Evolutionary conservation across 2,888 invertebrate genomes (phyloP).

Genomic region (Zhuqinia jingwanae): DNA sequence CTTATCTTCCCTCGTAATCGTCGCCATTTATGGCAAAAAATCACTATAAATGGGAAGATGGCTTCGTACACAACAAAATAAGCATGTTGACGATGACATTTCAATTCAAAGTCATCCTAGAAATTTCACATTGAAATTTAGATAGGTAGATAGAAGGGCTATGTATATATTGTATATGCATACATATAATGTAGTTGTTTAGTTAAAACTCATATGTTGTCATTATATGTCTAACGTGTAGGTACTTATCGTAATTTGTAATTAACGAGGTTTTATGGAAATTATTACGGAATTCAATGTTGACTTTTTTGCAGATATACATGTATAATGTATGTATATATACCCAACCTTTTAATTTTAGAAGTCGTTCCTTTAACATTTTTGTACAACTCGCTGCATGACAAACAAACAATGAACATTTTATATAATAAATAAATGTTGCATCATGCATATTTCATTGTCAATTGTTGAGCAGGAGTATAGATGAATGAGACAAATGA

Average conservation of each 20-base stretch:
- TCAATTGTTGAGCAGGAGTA: slow-evolving; percentile 37
- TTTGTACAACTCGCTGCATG: not conserved
- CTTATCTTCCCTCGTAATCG: slow-evolving; percentile 21
- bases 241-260: slow-evolving; percentile 16
- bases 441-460: slow-evolving; percentile 13
- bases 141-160: not conserved
- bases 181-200: too few relatives aligned
- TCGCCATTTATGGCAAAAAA: slow-evolving; percentile 37
- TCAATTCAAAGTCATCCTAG: slow-evolving; percentile 64
- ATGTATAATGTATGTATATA: too few relatives aligned
- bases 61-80: slow-evolving; percentile 18
- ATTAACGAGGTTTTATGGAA: slow-evolving; percentile 58
- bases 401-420: slow-evolving; percentile 26
- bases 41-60: slow-evolving; percentile 46
- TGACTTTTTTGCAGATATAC: too few relatives aligned
- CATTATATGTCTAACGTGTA: not conserved
- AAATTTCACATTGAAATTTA: slow-evolving; percentile 37
- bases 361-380: not conserved
- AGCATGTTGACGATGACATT: slow-evolving; percentile 42
- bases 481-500: slow-evolving; percentile 39
- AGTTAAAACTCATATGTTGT: not conserved
- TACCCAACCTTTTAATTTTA: not conserved
- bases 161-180: too few relatives aligned
- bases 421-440: slow-evolving; percentile 19
- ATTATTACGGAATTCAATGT: slow-evolving; percentile 48